Evolutionary conservation across 2,797 vertebrate species (phyloP), one percentile per base, ranked within the genome.

Genomic region (Smutsia gigantea): DNA sequence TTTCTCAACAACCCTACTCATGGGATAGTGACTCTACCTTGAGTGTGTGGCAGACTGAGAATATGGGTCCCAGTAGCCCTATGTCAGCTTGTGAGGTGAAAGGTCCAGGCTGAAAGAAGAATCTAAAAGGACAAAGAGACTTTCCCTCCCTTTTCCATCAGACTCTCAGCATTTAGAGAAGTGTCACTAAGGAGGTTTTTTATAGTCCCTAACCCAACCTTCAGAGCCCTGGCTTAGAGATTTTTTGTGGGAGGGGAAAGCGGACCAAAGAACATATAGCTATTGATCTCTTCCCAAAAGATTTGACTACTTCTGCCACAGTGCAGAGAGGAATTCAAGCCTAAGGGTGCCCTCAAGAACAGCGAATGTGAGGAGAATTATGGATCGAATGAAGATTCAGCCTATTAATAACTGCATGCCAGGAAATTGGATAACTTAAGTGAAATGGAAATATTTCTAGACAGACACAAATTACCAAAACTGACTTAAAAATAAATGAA

Each of bases 1-100:
- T 29, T 18, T n/a, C 31, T 51, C 31, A 4, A 0, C 0, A 9
- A 21, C 8, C 10, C 42, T 4, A 15, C 29, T 63, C 7, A 3
- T 4, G 13, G 29, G 39, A 1, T 29, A 29, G 8, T 11, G 9
- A 49, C 29, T 75, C 29, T 4, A 1, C n/a, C 17, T 2, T 14
- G 14, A 51, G 39, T 1, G 4, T 19, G 25, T 19, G 25, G 15
- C 34, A 55, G 49, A 17, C 63, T 53, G 63, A 59, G 18, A 18
- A 29, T 17, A 49, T 7, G 19, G 31, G 57, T 4, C 15, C 18
- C 19, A 34, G 63, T 7, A 64, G 4, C 29, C 17, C 46, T 46
- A 12, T 29, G 5, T 6, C 5, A 6, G 14, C 21, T 27, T 10
- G 3, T 12, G 42, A 63, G 7, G 46, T 21, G 17, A 6, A 7